Conservation (phyloP, 2,888 invertebrate genomes). For the Linyphia triangularis region DNA sequence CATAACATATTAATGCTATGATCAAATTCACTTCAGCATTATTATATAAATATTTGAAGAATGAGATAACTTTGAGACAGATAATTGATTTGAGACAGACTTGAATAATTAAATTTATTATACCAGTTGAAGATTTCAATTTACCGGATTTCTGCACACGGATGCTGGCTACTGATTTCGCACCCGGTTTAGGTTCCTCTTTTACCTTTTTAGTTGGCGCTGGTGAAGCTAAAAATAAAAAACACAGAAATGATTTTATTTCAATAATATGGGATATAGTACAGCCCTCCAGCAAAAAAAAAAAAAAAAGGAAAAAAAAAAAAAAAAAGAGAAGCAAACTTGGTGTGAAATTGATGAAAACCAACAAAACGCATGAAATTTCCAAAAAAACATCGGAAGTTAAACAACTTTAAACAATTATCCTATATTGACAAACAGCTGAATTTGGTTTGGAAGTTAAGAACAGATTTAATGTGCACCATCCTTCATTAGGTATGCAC, state of each 20-base stretch:
- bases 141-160: slow-evolving; percentile 42
- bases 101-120: background rate
- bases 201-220: slow-evolving; percentile 9
- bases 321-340: too few relatives aligned
- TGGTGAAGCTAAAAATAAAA: background rate
- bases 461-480: too few relatives aligned
- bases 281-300: too few relatives aligned
- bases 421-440: too few relatives aligned
- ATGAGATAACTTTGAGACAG: background rate
- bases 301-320: too few relatives aligned
- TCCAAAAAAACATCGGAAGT: too few relatives aligned
- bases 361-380: too few relatives aligned
- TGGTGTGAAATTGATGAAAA: too few relatives aligned
- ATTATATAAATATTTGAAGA: background rate
- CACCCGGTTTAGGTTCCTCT: slow-evolving; percentile 17
- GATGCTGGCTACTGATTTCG: background rate
- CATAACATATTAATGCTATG: background rate
- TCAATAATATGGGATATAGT: background rate
- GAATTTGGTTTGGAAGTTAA: too few relatives aligned
- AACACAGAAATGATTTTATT: background rate
- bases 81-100: background rate
- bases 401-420: too few relatives aligned
- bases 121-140: background rate
- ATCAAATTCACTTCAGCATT: background rate
- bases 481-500: too few relatives aligned